Conservation (phyloP, 1,140 invertebrate genomes). For the Drosophila parvula region DNA sequence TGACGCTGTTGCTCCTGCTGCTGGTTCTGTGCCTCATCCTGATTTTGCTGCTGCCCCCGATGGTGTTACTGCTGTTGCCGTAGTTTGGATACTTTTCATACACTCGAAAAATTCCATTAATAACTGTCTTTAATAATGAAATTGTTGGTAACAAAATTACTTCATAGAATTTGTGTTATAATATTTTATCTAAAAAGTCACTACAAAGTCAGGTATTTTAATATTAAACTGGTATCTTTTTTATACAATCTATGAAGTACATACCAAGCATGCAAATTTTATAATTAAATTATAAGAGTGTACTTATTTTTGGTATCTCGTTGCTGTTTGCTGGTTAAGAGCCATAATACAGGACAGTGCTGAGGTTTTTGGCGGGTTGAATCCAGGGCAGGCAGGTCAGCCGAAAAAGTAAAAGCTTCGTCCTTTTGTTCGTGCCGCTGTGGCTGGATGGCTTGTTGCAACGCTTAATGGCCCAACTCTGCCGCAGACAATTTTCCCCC, state of each 20-base stretch:
- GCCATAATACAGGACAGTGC: slow-evolving; percentile 2
- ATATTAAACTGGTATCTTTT: neutral
- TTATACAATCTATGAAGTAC: too few relatives aligned
- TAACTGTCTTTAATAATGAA: neutral
- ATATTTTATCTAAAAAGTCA: too few relatives aligned
- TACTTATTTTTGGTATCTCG: neutral
- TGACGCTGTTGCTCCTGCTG: slow-evolving; percentile 8
- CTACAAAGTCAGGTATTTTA: neutral
- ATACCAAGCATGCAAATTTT: too few relatives aligned
- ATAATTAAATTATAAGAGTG: too few relatives aligned
- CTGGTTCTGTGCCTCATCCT: neutral
- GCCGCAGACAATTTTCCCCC: slow-evolving; percentile 34
- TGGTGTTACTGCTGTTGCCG: slow-evolving; percentile 4
- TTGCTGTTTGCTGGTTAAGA: slow-evolving; percentile 12
- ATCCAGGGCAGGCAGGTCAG: slow-evolving; percentile 1
- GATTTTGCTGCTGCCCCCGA: slow-evolving; percentile 2
- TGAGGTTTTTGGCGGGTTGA: neutral
- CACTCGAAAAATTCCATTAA: neutral
- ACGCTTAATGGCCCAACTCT: slow-evolving; percentile 34
- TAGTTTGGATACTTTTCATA: slow-evolving; percentile 6
- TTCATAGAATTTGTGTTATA: too few relatives aligned
- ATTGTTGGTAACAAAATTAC: too few relatives aligned
- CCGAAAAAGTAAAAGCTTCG: slow-evolving; percentile 35
- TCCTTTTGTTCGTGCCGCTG: slow-evolving; percentile 35
- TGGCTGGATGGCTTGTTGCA: slow-evolving; percentile 37